These are phyloP conservation scores for Hormiphora californensis DNA, from an alignment of 37 sponge, comb jelly and placozoan genomes.

Conservation along the genomic window DNA sequence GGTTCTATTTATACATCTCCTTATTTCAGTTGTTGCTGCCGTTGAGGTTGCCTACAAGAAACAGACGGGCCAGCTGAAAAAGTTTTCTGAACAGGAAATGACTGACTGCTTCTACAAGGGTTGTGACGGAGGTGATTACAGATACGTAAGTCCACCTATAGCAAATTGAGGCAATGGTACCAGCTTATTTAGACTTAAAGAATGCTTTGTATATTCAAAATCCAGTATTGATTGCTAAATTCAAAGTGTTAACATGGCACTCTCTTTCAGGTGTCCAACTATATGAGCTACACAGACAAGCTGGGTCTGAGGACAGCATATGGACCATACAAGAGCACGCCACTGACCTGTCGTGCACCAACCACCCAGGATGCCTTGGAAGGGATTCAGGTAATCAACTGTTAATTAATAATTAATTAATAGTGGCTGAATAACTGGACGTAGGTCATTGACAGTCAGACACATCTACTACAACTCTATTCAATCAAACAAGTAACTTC, in stretches of 20 bases:
- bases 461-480: no score
- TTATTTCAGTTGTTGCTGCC: neutral
- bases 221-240: no score
- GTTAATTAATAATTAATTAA: neutral
- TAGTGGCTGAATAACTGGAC: no score
- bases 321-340: neutral
- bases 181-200: no score
- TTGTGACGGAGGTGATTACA: slow-evolving; percentile 16
- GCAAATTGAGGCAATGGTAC: no score
- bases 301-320: neutral
- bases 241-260: neutral
- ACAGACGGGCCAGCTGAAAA: neutral
- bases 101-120: neutral
- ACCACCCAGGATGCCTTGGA: slow-evolving; percentile 9
- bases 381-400: neutral
- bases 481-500: no score
- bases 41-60: slow-evolving; percentile 1
- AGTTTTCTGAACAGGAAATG: slow-evolving; percentile 30
- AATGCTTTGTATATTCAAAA: no score
- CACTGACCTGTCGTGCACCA: neutral
- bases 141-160: no score
- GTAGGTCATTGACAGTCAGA: no score
- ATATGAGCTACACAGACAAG: slow-evolving; percentile 48
- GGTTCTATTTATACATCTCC: no score
- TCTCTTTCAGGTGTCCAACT: neutral